Evolutionary conservation across 2,888 invertebrate genomes (phyloP), one percentile per base, ranked within the genome.

Genomic region (Diaprepes abbreviatus): DNA sequence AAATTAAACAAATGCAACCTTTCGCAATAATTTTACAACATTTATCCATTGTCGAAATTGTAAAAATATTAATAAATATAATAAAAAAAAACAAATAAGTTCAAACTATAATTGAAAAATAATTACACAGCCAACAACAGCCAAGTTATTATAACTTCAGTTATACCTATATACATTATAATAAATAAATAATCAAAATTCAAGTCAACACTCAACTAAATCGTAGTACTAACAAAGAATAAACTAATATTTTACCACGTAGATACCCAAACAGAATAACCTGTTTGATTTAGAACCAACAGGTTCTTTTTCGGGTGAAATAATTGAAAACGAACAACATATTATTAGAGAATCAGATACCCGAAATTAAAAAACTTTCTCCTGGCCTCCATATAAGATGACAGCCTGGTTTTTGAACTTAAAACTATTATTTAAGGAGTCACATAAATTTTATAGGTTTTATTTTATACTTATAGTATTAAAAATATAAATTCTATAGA

Each of bases 281-380:
- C 58, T 58, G 58, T 58, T 58, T 58, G 43, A 58, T 31, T 58
- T 58, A 48, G 66, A 50, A 66, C 16, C 66, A 66, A 58, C 66
- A 58, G 58, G 58, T 66, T 43, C 40, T 31, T 66, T 66, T 66
- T 48, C 21, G 21, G 31, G 28, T 35, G 58, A 66, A 66, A 48
- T 58, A 66, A 58, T 58, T 66, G 66, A 66, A 57, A 66, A 24
- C 3, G 5, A 24, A 24, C 57, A 57, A 57, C 66, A 21, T 57
- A 21, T 58, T 66, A 66, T 58, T 58, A 58, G 28, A 58, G 48
- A 48, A 66, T 35, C n/a, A 28, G 50, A 66, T 66, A 66, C 14
- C 55, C 43, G 16, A 55, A 57, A 65, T 65, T 55, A 65, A 40
- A 50, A 50, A 65, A 57, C 65, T 65, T 65, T 65, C 65, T 65